These are phyloP conservation scores for Pandemis heparana DNA, from an alignment of 2,888 invertebrate species.

Conservation along the genomic window DNA sequence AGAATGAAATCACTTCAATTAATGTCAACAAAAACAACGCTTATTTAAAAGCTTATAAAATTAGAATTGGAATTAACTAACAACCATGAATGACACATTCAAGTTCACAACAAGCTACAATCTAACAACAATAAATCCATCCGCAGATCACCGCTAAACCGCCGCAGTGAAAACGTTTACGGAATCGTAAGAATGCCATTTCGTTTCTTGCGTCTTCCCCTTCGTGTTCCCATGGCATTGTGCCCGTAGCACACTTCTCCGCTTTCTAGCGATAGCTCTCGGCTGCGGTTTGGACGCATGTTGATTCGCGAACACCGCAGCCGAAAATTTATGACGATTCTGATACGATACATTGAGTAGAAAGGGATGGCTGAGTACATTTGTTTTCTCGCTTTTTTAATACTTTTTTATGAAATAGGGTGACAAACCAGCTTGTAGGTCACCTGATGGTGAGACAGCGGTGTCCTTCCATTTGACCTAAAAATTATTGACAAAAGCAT, in stretches of 20 bases:
- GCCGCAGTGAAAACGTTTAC: slow-evolving; percentile 30
- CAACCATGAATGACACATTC: slow-evolving; percentile 5
- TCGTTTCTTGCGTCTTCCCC: slow-evolving; percentile 23
- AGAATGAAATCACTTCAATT: too few relatives aligned
- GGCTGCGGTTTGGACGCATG: slow-evolving; percentile 11
- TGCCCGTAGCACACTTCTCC: slow-evolving; percentile 44
- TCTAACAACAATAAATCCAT: slow-evolving; percentile 9
- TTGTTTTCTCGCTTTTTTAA: background rate
- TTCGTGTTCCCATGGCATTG: slow-evolving; percentile 44
- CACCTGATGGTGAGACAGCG: too few relatives aligned
- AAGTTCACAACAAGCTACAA: background rate
- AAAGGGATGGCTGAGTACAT: background rate
- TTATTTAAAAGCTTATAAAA: background rate
- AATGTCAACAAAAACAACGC: too few relatives aligned
- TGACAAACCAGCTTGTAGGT: too few relatives aligned
- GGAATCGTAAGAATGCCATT: slow-evolving; percentile 39
- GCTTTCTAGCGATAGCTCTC: slow-evolving; percentile 27
- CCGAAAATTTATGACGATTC: slow-evolving; percentile 2
- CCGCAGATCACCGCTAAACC: slow-evolving; percentile 1
- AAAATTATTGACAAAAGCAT: too few relatives aligned
- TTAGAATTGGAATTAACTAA: background rate
- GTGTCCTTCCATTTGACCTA: too few relatives aligned
- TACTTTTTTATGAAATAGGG: background rate
- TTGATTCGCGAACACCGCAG: background rate
- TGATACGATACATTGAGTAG: background rate